Base-by-base conservation (phyloP, 2,113 vertebrate genomes). In the Gymnogyps californianus region DNA sequence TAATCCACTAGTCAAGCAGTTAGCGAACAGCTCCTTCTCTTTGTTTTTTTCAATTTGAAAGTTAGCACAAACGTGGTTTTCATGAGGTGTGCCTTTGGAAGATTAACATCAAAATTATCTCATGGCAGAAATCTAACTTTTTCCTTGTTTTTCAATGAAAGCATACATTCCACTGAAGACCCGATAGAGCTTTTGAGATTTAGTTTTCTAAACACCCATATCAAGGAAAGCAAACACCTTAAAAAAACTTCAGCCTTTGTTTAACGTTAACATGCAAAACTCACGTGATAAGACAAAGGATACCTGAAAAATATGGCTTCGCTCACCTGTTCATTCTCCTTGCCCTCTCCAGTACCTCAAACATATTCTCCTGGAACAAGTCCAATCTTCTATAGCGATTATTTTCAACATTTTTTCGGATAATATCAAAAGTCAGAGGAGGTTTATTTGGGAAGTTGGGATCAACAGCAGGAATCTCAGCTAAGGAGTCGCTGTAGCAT, bases 281-380 rank as follows among this genome's bases (percentile, higher is more conserved):
- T 66, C 2, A 3, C 1, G 10, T 14, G 9, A 66, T 17, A 77
- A 78, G 65, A 66, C 9, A 51, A 88, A 75, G 17, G 7, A 59
- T 13, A 76, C 4, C 20, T 57, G 42, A 76, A 59, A 89, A 61
- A 58, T 21, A 89, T 2, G 17, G 49, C 59, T 96, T 91, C 52
- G 71, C 98, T 97, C 95, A 99, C 99, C 99, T 98, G 92, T 99
- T 99, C 98, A 99, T 98, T 54, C 99, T 98, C 71, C 99, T 98
- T 86, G 99, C 99, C 76, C 99, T 99, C 96, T 99, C 99, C 91
- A 99, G 96, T 69, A 99, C 99, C 97, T 99, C 99, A 97, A 99
- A 99, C 99, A 99, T 99, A 92, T 99, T 99, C 87, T 99, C 99
- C 98, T 99, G 99, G 97, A 99, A 99, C 76, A 99, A 98, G 49